Base-by-base conservation (phyloP, 2,888 invertebrate genomes). In the Ethmia dodecea region DNA sequence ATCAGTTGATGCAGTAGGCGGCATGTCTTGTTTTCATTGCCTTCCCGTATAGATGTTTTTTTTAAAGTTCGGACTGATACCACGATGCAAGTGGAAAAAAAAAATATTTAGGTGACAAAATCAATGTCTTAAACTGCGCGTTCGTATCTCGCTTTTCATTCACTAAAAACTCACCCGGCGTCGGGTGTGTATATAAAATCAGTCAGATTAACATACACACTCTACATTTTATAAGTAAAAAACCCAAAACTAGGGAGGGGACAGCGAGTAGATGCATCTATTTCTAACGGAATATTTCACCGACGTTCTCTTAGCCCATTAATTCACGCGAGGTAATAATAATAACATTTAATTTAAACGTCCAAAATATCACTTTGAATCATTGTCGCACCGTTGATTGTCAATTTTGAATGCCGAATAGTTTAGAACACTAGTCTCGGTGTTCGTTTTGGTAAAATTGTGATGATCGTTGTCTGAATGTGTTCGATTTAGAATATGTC, bases 241-340 rank as follows among this genome's bases (percentile, higher is more conserved):
- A n/a, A n/a, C 22, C 22, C 22, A 22, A n/a, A 22, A 20, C 36
- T 24, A 25, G 32, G 22, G 18, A 38, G 37, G 43, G 46, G 43
- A 38, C 44, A 34, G 31, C 39, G 40, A 42, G 39, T 33, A 36
- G 36, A 45, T 37, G 25, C 28, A n/a, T 26, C 8, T 36, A 30
- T 36, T 22, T 27, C 30, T 35, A 38, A 32, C 31, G 33, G 37
- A 37, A 18, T 25, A 12, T 18, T 37, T 27, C 24, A 35, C 13
- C 8, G n/a, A 20, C 20, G 20, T 9, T 20, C 9, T 20, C 35
- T 27, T 35, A 33, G 34, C 28, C 34, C 36, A 30, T 42, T 37
- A 39, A 37, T 35, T 41, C 42, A 52, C 59, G 72, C 70, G 68
- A 74, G 63, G 68, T 67, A 58, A 67, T 55, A 16, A 16, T 15